These are phyloP conservation scores for Scaptomyza flava DNA, from an alignment of 2,888 invertebrate genomes.

Conservation along the genomic window DNA sequence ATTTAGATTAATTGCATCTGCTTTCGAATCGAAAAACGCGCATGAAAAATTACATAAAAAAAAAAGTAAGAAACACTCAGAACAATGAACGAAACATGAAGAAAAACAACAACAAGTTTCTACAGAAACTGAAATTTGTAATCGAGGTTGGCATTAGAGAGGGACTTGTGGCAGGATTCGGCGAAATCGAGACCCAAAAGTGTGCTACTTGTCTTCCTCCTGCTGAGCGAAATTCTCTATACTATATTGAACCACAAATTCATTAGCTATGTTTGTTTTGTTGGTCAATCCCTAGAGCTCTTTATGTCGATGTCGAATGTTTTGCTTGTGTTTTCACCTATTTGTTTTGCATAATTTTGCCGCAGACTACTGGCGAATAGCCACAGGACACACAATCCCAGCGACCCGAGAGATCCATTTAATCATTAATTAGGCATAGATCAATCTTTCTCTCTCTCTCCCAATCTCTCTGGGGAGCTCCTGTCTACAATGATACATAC, in stretches of 20 bases:
- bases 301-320: background rate
- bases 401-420: conserved; percentile 14
- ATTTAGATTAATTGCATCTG: conserved; percentile 82
- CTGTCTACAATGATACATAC: background rate
- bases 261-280: conserved; percentile 55
- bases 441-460: conserved; percentile 39
- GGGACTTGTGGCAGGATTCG: conserved; percentile 34
- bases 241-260: conserved; percentile 63
- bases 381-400: conserved; percentile 44
- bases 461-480: conserved; percentile 26
- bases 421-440: conserved; percentile 73
- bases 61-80: conserved; percentile 14
- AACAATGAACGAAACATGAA: conserved; percentile 24
- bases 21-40: conserved; percentile 57
- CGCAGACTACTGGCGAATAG: conserved; percentile 15
- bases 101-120: conserved; percentile 34
- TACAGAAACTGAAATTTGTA: conserved; percentile 62
- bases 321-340: conserved; percentile 23
- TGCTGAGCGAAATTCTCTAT: conserved; percentile 49
- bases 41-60: conserved; percentile 73
- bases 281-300: conserved; percentile 26
- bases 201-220: conserved; percentile 70
- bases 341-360: conserved; percentile 63
- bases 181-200: conserved; percentile 57
- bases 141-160: conserved; percentile 37